Percentiles rank a stretch among this genome's conserved stretches.
phyloP scores from a whole-genome alignment of 2,113 vertebrate genomes.

The Macrotus californicus region DNA sequence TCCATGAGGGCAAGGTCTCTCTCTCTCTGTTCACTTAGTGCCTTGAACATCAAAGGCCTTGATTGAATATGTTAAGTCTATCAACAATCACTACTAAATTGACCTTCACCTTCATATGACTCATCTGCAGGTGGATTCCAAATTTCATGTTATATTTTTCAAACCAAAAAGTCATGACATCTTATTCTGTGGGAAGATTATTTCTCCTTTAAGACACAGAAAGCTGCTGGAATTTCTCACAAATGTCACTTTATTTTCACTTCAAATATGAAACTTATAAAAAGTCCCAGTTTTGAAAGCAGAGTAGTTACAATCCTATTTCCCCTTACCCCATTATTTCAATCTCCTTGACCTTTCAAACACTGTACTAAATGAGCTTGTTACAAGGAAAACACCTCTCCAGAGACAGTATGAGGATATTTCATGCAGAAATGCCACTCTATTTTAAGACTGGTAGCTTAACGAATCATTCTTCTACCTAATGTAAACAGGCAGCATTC shows the following conservation, averaged over 20 bases:
- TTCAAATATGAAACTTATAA: background rate
- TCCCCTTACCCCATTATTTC: background rate
- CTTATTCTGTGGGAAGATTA: background rate
- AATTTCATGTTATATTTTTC: background rate
- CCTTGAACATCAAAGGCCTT: background rate
- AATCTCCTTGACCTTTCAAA: background rate
- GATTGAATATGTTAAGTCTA: background rate
- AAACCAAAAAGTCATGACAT: background rate
- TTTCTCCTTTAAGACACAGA: background rate
- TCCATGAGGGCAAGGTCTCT: background rate
- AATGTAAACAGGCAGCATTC: background rate
- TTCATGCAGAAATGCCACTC: background rate
- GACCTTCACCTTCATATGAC: background rate
- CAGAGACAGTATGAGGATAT: background rate
- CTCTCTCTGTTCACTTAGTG: background rate
- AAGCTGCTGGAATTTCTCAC: background rate
- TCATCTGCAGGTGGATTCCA: background rate
- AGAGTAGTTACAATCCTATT: background rate
- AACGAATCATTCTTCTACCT: background rate
- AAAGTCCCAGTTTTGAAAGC: slow-evolving; percentile 13
- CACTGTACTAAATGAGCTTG: background rate
- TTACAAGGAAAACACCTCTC: background rate
- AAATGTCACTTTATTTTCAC: slow-evolving; percentile 12
- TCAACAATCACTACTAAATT: background rate
- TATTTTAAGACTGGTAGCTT: background rate